Percentiles rank a stretch among this genome's conserved stretches.
Evolutionary conservation across 2,113 vertebrate species (phyloP).

Genomic region (Epinephelus fuscoguttatus): DNA sequence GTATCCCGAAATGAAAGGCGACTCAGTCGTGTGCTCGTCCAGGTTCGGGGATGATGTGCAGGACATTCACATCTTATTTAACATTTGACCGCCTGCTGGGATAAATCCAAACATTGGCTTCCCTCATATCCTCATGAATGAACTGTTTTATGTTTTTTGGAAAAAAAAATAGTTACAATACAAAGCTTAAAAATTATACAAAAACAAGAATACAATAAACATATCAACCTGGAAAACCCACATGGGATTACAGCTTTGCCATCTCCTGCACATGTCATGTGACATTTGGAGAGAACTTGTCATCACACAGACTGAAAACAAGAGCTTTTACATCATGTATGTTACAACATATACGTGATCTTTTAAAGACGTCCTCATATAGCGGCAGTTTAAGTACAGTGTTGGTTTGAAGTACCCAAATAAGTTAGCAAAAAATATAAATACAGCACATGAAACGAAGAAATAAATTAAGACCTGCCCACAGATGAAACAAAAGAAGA

Average conservation of each 20-base stretch:
- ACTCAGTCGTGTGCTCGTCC: conserved; percentile 37
- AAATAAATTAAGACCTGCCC: conserved; percentile 68
- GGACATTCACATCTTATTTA: neutral
- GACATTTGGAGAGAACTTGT: conserved; percentile 24
- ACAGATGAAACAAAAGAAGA: conserved; percentile 20
- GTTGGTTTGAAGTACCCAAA: conserved; percentile 63
- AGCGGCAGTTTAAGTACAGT: conserved; percentile 41
- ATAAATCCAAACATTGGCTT: conserved; percentile 18
- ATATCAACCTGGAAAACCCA: conserved; percentile 57
- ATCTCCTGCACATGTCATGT: conserved; percentile 17
- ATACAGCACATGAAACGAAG: conserved; percentile 70
- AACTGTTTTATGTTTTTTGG: conserved; percentile 34
- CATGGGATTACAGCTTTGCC: conserved; percentile 40
- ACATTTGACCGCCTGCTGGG: neutral
- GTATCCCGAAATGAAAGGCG: conserved; percentile 59
- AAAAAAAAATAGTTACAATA: conserved; percentile 33
- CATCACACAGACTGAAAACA: conserved; percentile 49
- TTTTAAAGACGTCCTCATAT: conserved; percentile 21
- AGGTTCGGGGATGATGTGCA: neutral
- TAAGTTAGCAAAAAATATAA: conserved; percentile 80
- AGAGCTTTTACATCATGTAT: conserved; percentile 59
- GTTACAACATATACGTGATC: conserved; percentile 56
- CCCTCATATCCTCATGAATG: conserved; percentile 7
- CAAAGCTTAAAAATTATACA: conserved; percentile 55
- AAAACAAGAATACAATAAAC: conserved; percentile 70